These are phyloP conservation scores for Aurelia sp. DNA, from an alignment of 30 jellyfish, hydroid and myxozoan species.

Conservation along the genomic window DNA sequence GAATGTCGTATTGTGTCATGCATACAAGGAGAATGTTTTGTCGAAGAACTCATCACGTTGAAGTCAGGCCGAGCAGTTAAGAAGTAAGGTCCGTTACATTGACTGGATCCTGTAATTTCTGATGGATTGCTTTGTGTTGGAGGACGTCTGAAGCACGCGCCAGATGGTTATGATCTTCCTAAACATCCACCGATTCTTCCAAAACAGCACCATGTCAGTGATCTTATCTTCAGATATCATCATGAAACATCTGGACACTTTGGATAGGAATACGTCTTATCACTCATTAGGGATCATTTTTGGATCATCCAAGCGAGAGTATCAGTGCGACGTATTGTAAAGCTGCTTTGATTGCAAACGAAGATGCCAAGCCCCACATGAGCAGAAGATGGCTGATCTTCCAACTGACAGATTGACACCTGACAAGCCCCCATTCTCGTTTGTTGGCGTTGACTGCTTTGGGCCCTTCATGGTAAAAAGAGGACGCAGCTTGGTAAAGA, in stretches of 20 bases:
- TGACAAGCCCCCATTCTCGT: no score
- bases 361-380: no score
- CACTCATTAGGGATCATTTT: neutral
- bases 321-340: no score
- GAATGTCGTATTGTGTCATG: no score
- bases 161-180: neutral
- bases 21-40: no score
- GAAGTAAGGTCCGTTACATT: neutral
- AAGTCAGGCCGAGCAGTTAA: neutral
- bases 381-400: no score
- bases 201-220: neutral
- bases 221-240: neutral
- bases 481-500: no score
- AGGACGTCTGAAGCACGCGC: slow-evolving; percentile 30
- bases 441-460: no score
- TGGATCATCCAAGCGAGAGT: no score
- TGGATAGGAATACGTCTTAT: neutral
- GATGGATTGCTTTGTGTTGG: slow-evolving; percentile 46
- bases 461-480: no score
- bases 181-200: slow-evolving; percentile 6
- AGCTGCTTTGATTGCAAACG: no score
- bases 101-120: slow-evolving; percentile 34
- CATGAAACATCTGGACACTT: neutral
- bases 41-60: slow-evolving; percentile 10
- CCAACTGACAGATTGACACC: no score